Conservation (phyloP, 2,888 invertebrate genomes). For the Nebria salina region DNA sequence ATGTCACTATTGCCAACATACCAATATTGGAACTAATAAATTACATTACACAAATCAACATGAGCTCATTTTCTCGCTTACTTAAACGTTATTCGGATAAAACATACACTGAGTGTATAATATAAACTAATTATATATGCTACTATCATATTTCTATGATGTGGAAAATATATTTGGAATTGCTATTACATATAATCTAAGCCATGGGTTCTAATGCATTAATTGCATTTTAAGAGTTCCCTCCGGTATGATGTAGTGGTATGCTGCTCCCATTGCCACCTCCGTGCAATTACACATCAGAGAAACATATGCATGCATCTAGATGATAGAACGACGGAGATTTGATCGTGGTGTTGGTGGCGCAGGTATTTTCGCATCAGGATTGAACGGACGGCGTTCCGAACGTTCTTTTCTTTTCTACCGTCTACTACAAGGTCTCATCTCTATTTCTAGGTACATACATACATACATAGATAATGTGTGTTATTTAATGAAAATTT, state of each 20-base stretch:
- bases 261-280: not conserved
- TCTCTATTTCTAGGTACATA: too few species aligned
- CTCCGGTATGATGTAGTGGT: not conserved
- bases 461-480: constrained; percentile 5
- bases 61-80: not conserved
- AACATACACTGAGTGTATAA: not conserved
- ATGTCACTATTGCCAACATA: not conserved
- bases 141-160: not conserved
- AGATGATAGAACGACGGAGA: not conserved
- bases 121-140: not conserved
- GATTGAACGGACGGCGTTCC: constrained; percentile 14
- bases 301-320: not conserved
- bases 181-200: not conserved
- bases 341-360: not conserved
- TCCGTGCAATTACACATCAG: not conserved
- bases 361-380: not conserved
- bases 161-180: not conserved
- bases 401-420: not conserved
- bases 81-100: not conserved
- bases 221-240: not conserved
- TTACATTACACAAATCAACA: not conserved
- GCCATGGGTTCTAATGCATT: not conserved
- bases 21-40: not conserved
- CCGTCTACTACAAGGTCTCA: not conserved
- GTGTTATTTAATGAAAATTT: constrained; percentile 35